Base-by-base conservation (phyloP, 2,888 invertebrate species). In the Ferdinandea cuprea region DNA sequence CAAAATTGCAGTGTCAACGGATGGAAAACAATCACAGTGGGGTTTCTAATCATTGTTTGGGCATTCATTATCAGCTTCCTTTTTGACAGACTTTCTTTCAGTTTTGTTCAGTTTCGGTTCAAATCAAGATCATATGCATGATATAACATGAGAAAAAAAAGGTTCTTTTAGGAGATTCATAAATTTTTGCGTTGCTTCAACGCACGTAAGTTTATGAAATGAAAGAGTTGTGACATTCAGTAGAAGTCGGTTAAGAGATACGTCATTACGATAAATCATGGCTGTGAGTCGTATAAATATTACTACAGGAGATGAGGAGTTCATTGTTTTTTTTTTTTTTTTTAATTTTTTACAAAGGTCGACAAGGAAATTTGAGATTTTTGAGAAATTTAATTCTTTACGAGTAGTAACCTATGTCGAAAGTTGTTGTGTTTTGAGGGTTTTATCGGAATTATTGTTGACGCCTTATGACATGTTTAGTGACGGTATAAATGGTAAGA, bases 321-420 rank as follows among this genome's bases (percentile, higher is more conserved):
- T n/a, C n/a, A n/a, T n/a, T n/a, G n/a, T n/a, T 25, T 25, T 25
- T 3, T 25, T n/a, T 40, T 19, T 11, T 42, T 17, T 66, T 42
- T 30, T 2, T 0, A 13, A 15, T 8, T 8, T 13, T 11, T 32
- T 28, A n/a, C 30, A 63, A 42, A 17, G 50, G 54, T 50, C 65
- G 78, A 78, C 65, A 65, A 13, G 71, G 81, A 76, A 81, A 81
- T 61, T 81, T 81, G 81, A 81, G 77, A 77, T 66, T 77, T 81
- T 77, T 77, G 59, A 28, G 71, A 71, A 59, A 59, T 59, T 42
- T 65, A 30, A 30, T 15, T 46, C 30, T 46, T 44, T 69, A 21
- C 15, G 25, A 19, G 68, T 63, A 44, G 11, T 35, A n/a, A 4
- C 6, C 1, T n/a, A 35, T n/a, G 19, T 30, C 37, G n/a, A 37